These are phyloP conservation scores for Aphis gossypii DNA, from an alignment of 1,140 invertebrate species.

Conservation along the genomic window DNA sequence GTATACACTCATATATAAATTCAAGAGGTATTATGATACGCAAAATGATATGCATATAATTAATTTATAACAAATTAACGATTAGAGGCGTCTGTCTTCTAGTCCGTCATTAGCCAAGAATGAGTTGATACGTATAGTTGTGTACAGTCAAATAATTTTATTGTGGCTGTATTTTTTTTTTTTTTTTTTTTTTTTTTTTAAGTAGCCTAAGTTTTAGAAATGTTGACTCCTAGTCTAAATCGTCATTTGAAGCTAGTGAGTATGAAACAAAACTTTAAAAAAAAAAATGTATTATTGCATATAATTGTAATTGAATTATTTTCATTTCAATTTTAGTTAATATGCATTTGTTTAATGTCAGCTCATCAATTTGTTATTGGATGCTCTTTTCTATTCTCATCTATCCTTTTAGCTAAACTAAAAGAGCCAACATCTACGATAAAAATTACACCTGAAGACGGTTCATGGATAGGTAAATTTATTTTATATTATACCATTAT, in stretches of 20 bases:
- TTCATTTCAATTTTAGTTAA: neutral
- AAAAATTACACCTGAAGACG: neutral
- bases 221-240: neutral
- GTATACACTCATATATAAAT: neutral
- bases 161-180: neutral
- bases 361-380: neutral
- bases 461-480: conserved; percentile 50
- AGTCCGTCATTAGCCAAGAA: neutral
- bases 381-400: neutral
- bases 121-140: neutral
- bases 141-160: neutral
- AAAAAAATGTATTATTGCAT: neutral
- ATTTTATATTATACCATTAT: neutral
- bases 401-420: conserved; percentile 11
- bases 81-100: neutral
- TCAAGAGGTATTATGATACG: neutral
- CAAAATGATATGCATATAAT: neutral
- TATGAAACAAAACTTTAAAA: neutral
- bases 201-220: neutral
- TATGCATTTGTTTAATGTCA: neutral
- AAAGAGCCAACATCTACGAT: neutral
- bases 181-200: neutral
- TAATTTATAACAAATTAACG: neutral
- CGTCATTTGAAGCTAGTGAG: conserved; percentile 6
- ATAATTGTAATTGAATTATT: neutral